A percentile compares a stretch with the other conserved stretches of the same genome.
phyloP scores from a whole-genome alignment of 2,113 vertebrate species.

The Tupaia tana region DNA sequence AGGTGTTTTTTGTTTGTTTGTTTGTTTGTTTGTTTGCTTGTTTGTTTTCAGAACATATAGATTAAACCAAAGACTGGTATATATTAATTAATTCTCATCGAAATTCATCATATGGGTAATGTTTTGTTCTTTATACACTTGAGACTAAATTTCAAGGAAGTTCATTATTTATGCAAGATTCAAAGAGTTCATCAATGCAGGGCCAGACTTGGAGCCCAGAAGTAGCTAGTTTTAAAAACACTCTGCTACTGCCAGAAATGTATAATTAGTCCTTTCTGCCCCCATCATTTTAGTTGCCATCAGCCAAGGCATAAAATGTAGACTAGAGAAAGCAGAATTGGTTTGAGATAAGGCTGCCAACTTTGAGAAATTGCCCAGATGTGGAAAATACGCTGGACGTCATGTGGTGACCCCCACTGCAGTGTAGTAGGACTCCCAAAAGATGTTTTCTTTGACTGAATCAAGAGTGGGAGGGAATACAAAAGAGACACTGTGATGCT shows the following conservation, averaged over 20 bases:
- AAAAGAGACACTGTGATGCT: neutral
- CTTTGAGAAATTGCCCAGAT: neutral
- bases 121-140: neutral
- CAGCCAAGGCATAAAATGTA: neutral
- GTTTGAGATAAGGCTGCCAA: neutral
- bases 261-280: neutral
- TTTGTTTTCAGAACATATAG: neutral
- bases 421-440: rapidly evolving
- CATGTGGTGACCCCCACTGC: too few species aligned
- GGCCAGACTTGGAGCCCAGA: neutral
- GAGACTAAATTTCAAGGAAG: neutral
- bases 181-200: neutral
- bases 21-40: too few species aligned
- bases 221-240: neutral
- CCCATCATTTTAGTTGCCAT: neutral
- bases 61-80: neutral
- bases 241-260: neutral
- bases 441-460: neutral
- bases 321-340: neutral
- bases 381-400: rapidly evolving
- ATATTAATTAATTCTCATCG: neutral
- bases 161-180: neutral
- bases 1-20: neutral
- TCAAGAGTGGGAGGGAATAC: neutral
- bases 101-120: neutral